Percentiles rank a stretch among this genome's conserved stretches.
phyloP scores from a whole-genome alignment of 2,113 vertebrate species.

The Catharus minimus region DNA sequence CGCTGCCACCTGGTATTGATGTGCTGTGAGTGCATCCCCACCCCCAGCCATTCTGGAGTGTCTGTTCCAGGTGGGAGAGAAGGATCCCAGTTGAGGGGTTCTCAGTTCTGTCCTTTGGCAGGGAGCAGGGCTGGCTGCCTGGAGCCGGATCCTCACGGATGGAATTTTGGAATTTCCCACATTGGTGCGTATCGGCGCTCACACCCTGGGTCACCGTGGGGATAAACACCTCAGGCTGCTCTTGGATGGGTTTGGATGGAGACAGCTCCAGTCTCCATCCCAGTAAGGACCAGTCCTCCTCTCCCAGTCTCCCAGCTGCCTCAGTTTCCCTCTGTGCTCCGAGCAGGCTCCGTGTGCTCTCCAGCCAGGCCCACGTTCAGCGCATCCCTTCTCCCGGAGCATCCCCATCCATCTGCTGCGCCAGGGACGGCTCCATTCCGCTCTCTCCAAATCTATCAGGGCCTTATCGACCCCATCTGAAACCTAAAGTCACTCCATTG shows the following conservation, averaged over 20 bases:
- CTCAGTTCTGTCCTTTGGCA: background rate
- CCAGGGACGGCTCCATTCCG: constrained; percentile 28
- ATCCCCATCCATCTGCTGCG: constrained; percentile 40
- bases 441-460: constrained; percentile 62
- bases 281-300: accelerated
- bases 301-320: background rate
- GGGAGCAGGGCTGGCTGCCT: background rate
- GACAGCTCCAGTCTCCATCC: accelerated
- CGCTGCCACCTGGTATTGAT: background rate
- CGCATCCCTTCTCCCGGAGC: background rate
- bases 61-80: background rate
- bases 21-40: accelerated
- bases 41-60: background rate
- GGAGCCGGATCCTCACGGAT: background rate
- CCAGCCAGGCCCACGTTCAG: background rate
- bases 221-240: background rate
- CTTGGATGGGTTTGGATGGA: background rate
- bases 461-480: constrained; percentile 61
- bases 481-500: constrained; percentile 63
- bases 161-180: background rate
- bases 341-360: accelerated
- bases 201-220: accelerated
- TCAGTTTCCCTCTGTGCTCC: background rate
- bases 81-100: accelerated
- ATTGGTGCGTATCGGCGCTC: accelerated